phyloP scores from a whole-genome alignment of 2,888 invertebrate genomes.

The Dasysyrphus albostriatus region DNA sequence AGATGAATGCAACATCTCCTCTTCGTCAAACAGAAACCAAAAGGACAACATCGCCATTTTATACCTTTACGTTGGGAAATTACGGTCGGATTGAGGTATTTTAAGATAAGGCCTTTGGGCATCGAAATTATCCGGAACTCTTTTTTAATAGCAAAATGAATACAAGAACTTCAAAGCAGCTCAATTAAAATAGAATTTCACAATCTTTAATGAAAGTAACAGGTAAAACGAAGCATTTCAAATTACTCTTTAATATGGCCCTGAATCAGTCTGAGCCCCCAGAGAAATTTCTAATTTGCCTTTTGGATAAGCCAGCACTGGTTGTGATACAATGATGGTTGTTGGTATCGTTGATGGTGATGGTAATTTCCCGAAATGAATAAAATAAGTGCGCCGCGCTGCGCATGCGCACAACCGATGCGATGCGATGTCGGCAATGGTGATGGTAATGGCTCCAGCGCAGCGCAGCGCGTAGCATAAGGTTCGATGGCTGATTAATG shows the following conservation, averaged over 20 bases:
- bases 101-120: not conserved
- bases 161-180: too few relatives aligned
- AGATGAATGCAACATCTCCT: conserved; percentile 43
- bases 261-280: not conserved
- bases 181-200: too few relatives aligned
- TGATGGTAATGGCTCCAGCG: conserved; percentile 3
- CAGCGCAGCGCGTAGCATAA: conserved; percentile 39
- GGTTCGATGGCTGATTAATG: conserved; percentile 77
- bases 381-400: conserved; percentile 64
- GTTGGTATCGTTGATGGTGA: conserved; percentile 22
- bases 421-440: conserved; percentile 11
- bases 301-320: not conserved
- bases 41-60: conserved; percentile 29
- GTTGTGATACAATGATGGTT: not conserved
- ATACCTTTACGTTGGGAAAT: not conserved
- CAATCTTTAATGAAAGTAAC: too few relatives aligned
- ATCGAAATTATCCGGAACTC: not conserved
- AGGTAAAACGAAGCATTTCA: not conserved
- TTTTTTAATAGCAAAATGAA: too few relatives aligned
- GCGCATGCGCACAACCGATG: conserved; percentile 53
- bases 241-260: not conserved
- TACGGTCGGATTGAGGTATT: not conserved
- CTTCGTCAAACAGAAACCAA: conserved; percentile 28
- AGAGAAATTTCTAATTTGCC: not conserved
- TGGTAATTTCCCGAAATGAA: conserved; percentile 70